Evolutionary conservation across 2,113 vertebrate species (phyloP).

Genomic region (Syngnathus floridae): DNA sequence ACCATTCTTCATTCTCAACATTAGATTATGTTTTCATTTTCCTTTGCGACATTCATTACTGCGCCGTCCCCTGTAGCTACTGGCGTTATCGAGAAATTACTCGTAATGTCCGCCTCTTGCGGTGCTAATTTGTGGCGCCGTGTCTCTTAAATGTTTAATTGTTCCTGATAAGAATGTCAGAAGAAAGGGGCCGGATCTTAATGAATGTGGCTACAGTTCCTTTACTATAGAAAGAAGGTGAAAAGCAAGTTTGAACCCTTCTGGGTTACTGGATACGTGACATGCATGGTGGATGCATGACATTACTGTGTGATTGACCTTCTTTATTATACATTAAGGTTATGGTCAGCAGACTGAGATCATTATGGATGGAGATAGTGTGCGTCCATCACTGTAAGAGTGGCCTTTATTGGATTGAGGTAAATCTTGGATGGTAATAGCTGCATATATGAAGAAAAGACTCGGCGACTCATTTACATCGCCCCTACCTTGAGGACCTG

Average conservation of each 20-base stretch:
- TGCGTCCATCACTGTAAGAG: constrained; percentile 30
- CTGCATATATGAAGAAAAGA: constrained; percentile 42
- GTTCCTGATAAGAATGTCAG: constrained; percentile 49
- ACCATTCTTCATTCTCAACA: constrained; percentile 32
- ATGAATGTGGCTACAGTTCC: constrained; percentile 14
- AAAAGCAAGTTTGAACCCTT: not conserved
- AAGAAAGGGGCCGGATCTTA: constrained; percentile 19
- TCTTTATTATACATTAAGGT: constrained; percentile 37
- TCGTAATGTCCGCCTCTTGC: constrained; percentile 33
- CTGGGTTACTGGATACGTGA: not conserved
- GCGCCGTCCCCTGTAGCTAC: constrained; percentile 38
- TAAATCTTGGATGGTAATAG: constrained; percentile 27
- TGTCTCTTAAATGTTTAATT: constrained; percentile 52
- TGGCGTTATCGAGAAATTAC: constrained; percentile 43
- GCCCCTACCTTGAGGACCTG: too few relatives aligned
- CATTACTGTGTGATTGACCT: constrained; percentile 25
- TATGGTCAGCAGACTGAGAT: constrained; percentile 25
- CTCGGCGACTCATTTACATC: not conserved
- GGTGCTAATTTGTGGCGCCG: constrained; percentile 29
- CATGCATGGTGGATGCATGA: not conserved
- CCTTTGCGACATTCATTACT: constrained; percentile 44
- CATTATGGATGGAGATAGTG: constrained; percentile 41
- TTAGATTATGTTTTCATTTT: constrained; percentile 48
- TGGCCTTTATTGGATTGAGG: constrained; percentile 25
- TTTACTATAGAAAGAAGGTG: not conserved